A percentile compares a stretch with the other conserved stretches of the same genome.
Conservation (phyloP, 2,888 invertebrate genomes). For the Pandemis heparana region DNA sequence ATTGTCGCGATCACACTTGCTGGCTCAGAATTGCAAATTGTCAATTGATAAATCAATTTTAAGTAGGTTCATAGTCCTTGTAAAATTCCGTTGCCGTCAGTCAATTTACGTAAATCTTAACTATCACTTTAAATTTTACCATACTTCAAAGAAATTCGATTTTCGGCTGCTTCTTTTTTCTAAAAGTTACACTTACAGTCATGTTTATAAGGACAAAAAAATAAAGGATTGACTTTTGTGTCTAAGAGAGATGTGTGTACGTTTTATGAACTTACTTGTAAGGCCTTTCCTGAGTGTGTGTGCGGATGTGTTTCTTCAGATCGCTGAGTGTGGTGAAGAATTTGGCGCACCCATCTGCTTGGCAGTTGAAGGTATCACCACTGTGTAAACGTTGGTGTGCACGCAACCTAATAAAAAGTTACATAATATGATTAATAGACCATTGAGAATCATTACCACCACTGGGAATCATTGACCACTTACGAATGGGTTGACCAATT, state of each 20-base stretch:
- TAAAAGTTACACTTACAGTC: too few species aligned
- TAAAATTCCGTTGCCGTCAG: too few species aligned
- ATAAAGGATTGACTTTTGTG: too few species aligned
- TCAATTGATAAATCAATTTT: neutral
- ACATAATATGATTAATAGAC: neutral
- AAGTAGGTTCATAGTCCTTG: too few species aligned
- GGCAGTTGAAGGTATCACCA: slow-evolving; percentile 97
- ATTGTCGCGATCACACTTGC: too few species aligned
- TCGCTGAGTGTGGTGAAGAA: slow-evolving; percentile 98
- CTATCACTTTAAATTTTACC: too few species aligned
- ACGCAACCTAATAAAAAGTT: slow-evolving; percentile 85
- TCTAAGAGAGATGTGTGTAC: neutral
- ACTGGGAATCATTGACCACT: too few species aligned
- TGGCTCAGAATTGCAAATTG: too few species aligned
- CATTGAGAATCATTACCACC: too few species aligned
- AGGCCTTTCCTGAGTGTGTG: slow-evolving; percentile 96
- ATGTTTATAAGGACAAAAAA: neutral
- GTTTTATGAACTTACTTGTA: slow-evolving; percentile 88
- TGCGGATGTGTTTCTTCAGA: slow-evolving; percentile 96
- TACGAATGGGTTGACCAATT: too few species aligned
- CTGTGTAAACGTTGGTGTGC: slow-evolving; percentile 97
- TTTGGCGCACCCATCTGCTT: slow-evolving; percentile 92
- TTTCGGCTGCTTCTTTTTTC: neutral
- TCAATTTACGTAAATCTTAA: too few species aligned
- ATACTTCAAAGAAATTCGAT: neutral